Evolutionary conservation across 2,113 vertebrate genomes (phyloP), one percentile per base, ranked within the genome.

Genomic region (Phalacrocorax aristotelis): DNA sequence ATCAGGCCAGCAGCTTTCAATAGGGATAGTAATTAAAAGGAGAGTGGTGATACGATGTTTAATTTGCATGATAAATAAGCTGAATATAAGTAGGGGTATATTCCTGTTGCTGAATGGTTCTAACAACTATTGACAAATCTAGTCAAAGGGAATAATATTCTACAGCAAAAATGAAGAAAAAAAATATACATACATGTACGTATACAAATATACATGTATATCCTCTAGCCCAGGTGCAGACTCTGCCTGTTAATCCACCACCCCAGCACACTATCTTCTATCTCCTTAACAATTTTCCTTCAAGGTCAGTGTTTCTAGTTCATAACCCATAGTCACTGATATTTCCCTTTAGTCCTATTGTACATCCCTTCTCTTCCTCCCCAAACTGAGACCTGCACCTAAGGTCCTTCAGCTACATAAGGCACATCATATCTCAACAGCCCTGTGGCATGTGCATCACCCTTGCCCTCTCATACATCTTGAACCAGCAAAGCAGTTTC

Each of bases 1-100:
- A 87, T 93, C 51, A 71, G 74, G 74, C 60, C 80, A 91, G 42
- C 25, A 66, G 64, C 26, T 87, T 91, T 89, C 77, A 64, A n/a
- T 9, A 76, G 44, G n/a, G 42, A 8, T 48, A 44, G n/a, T 93
- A 95, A 91, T 91, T 89, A 84, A 64, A 78, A 92, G 51, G 25
- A 89, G 36, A 55, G 8, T 46, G 40, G n/a, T 58, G 18, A 82
- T 78, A 58, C 0, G 2, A 46, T 91, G 10, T 87, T 93, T 57
- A 81, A 22, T 76, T 91, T 84, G 27, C 66, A 14, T 68, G 32
- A 91, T 71, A 83, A 92, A 78, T 71, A 74, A 68, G 5, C 19
- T 86, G 69, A 65, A 79, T 80, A 7, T 58, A 54, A 80, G 29
- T 55, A 72, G 6, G 0, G 40, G 7, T 71, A 40, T 77, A 64